Conservation (phyloP, 2,797 vertebrate species). For the Sebastes paucispinis region DNA sequence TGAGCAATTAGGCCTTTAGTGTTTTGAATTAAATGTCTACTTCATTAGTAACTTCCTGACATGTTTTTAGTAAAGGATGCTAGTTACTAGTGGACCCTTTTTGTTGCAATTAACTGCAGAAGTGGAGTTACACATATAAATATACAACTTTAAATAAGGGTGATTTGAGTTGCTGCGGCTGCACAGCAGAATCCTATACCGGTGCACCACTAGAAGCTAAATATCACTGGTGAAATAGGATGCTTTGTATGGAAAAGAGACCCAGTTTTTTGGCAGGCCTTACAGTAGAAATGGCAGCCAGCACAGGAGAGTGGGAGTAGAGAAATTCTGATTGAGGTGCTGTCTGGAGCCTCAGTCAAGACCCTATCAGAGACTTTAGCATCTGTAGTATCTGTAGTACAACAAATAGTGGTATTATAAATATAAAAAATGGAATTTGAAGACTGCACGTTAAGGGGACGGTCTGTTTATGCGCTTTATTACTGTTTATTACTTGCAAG, state of each 20-base stretch:
- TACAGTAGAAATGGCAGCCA: slow-evolving; percentile 60
- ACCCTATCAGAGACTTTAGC: slow-evolving; percentile 52
- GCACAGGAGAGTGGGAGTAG: slow-evolving; percentile 73
- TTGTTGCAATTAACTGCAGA: background rate
- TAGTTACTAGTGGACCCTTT: background rate
- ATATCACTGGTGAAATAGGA: slow-evolving; percentile 31
- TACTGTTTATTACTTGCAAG: background rate
- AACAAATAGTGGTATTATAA: slow-evolving; percentile 4
- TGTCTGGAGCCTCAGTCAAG: slow-evolving; percentile 73
- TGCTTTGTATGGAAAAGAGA: slow-evolving; percentile 45
- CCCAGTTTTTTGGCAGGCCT: slow-evolving; percentile 62
- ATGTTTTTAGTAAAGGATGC: background rate
- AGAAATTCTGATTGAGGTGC: slow-evolving; percentile 67
- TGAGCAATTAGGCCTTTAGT: background rate
- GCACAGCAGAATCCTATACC: slow-evolving; percentile 4
- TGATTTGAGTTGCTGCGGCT: background rate
- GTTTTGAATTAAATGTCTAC: background rate
- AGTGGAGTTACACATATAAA: background rate
- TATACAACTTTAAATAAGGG: background rate
- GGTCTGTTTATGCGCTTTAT: background rate
- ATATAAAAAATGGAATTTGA: background rate
- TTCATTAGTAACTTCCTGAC: background rate
- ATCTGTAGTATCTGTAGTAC: slow-evolving; percentile 31
- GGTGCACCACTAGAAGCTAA: slow-evolving; percentile 14
- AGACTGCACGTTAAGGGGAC: background rate